Evolutionary conservation across 2,797 vertebrate species (phyloP), one percentile per base, ranked within the genome.

Genomic region (Hypotaenidia okinawae): DNA sequence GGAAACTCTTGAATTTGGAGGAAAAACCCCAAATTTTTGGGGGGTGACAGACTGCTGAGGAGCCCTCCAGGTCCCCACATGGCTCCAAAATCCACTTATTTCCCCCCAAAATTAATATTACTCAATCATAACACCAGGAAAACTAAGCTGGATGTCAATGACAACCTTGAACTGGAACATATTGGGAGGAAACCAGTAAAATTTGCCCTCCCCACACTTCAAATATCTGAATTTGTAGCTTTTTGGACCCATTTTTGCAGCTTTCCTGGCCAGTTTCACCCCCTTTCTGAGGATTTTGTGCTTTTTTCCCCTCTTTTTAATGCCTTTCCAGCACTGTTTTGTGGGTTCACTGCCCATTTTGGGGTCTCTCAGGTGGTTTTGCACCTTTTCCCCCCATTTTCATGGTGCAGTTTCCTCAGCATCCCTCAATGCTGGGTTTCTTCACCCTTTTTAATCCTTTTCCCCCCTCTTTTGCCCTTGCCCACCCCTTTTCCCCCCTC

Each of bases 211-310:
- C 7, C 37, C 14, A 7, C 3, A 1, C 69, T 52, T 14, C 17
- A 39, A 62, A 62, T 55, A 11, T 28, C 15, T 19, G 6, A 2
- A 21, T 47, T 39, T 1, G 33, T 15, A 19, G 33, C 7, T n/a
- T 12, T 22, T 64, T 72, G 32, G 21, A 22, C 25, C 21, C 51
- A 25, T 55, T 55, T 78, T n/a, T 1, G 2, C 32, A 22, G 32
- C 22, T 81, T 69, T 59, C 51, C 16, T 2, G 1, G 1, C 11
- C 16, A 43, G 25, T 21, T 32, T 74, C n/a, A 6, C 17, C 14
- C 23, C 5, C 1, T 64, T 83, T 27, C n/a, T 0, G 8, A 1
- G 22, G 1, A 16, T 33, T 84, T 67, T 19, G 9, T 28, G 82
- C 18, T 45, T 54, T 54, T 54, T 30, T 10, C 10, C 10, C 16